Conservation (phyloP, 2,113 vertebrate genomes). For the Haplochromis vanheusdeni region DNA sequence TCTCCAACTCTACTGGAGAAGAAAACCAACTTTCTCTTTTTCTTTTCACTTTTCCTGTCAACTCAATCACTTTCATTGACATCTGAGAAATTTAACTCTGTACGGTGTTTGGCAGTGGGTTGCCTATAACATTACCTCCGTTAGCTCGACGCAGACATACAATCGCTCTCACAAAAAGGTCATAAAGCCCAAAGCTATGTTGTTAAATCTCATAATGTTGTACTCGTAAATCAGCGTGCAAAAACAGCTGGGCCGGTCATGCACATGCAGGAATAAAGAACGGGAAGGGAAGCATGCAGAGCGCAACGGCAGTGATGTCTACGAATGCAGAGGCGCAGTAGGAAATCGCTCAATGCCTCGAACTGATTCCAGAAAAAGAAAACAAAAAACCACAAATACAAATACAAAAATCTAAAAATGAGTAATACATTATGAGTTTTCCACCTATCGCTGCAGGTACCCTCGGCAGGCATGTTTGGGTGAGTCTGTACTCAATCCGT, state of each 20-base stretch:
- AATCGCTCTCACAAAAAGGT: constrained; percentile 34
- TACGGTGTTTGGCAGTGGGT: constrained; percentile 29
- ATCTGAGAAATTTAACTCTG: constrained; percentile 2
- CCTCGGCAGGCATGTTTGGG: not conserved
- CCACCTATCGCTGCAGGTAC: not conserved
- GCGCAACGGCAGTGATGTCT: not conserved
- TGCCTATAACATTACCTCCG: constrained; percentile 33
- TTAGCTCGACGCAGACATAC: constrained; percentile 14
- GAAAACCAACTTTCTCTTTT: not conserved
- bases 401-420: not conserved
- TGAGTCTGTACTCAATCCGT: not conserved
- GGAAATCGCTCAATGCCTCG: not conserved
- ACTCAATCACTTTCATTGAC: constrained; percentile 42
- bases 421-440: not conserved
- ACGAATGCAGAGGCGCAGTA: not conserved
- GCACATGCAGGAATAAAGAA: not conserved
- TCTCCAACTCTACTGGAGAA: not conserved
- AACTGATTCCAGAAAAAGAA: not conserved
- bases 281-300: not conserved
- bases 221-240: constrained; percentile 41
- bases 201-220: constrained; percentile 50
- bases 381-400: not conserved
- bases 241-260: constrained; percentile 27
- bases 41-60: constrained; percentile 33
- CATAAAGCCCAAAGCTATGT: constrained; percentile 42